Base-by-base conservation (phyloP, 2,797 vertebrate species). In the Leuciscus waleckii region DNA sequence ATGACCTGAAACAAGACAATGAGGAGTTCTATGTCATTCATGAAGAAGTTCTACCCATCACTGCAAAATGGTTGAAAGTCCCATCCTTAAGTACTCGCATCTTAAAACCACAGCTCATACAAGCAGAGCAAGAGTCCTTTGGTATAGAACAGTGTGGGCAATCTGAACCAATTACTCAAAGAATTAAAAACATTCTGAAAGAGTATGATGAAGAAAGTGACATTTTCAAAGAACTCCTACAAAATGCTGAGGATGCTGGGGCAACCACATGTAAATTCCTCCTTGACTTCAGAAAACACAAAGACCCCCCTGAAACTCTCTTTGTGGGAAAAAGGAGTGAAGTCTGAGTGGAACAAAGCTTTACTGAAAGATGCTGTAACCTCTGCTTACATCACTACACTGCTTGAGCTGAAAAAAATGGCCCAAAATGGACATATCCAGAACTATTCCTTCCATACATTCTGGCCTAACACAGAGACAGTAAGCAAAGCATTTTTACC, bases 171-270 rank as follows among this genome's bases (percentile, higher is more conserved):
- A 94, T 98, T 89, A 96, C 96, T 70, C 93, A 89, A 3, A 93
- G 95, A 86, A 97, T 97, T 76, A 95, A 91, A 89, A 97, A 97
- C 88, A 96, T 97, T 89, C 95, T 97, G 1, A 95, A 90, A 49
- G 97, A 97, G 85, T 97, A 98, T 1, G 92, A 96, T 2, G 95
- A 97, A 83, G 95, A 96, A 73, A 90, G 90, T 0, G 96, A 97
- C 87, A 91, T 97, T 85, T 97, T 97, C 88, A 96, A 95, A 91
- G 97, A 98, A 91, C 94, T 97, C 23, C 91, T 97, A 88, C 97
- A 98, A 92, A 97, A 98, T 61, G 96, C 96, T 46, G 97, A 97
- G 76, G 97, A 97, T 91, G 96, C 97, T 19, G 92, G 95, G 0
- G 96, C 97, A 80, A 91, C 91, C 0, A 78, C 84, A 0, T 97